A percentile compares a stretch with the other conserved stretches of the same genome.
Evolutionary conservation across 2,888 invertebrate genomes (phyloP).

Genomic region (Pyrrhia umbra): DNA sequence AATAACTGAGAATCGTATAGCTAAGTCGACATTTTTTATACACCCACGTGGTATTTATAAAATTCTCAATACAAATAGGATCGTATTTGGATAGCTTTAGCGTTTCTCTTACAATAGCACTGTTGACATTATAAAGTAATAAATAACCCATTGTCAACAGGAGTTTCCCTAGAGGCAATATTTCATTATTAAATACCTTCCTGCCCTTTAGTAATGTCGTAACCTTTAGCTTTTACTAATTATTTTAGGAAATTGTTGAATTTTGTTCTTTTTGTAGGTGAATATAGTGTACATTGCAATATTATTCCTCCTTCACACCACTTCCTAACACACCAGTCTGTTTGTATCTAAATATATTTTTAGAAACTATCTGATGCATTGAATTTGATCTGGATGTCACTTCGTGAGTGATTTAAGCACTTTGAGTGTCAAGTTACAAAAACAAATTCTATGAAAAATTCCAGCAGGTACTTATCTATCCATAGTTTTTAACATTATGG

Average conservation of each 20-base stretch:
- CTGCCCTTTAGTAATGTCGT: conserved; percentile 59
- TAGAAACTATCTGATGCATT: conserved; percentile 12
- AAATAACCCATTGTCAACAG: conserved; percentile 66
- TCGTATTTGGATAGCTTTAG: conserved; percentile 36
- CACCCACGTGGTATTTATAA: conserved; percentile 41
- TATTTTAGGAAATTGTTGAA: conserved; percentile 28
- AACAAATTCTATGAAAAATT: conserved; percentile 25
- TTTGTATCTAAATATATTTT: conserved; percentile 12
- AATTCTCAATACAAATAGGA: conserved; percentile 18
- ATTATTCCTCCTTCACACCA: too few species aligned
- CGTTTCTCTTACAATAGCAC: conserved; percentile 41
- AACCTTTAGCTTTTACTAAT: conserved; percentile 49
- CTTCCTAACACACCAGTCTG: background rate
- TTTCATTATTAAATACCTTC: conserved; percentile 60
- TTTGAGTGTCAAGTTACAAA: conserved; percentile 36
- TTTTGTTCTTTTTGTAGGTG: background rate
- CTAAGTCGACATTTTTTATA: conserved; percentile 40
- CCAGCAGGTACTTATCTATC: background rate
- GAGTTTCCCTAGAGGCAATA: conserved; percentile 58
- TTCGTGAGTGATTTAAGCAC: conserved; percentile 14
- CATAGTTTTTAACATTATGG: conserved; percentile 29
- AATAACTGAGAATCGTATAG: conserved; percentile 39
- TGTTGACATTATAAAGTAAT: conserved; percentile 66
- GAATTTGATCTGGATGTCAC: conserved; percentile 17
- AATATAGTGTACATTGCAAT: too few species aligned